Evolutionary conservation across 2,113 vertebrate species (phyloP).

Genomic region (Corapipo altera): DNA sequence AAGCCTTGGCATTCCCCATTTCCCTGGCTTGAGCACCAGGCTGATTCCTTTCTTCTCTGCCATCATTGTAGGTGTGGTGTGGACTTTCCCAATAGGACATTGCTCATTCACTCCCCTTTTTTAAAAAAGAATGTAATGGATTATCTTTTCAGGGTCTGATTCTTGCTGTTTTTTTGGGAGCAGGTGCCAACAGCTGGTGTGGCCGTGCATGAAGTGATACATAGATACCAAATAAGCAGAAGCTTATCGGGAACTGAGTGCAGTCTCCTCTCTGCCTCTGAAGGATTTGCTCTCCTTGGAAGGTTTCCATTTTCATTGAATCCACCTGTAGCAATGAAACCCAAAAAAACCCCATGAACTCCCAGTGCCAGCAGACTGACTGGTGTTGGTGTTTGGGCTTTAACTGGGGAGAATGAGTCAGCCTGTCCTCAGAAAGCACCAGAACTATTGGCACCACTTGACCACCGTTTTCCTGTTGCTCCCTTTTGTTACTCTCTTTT

Average conservation of each 20-base stretch:
- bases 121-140: background rate
- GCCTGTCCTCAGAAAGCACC: background rate
- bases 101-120: background rate
- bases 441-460: rapidly evolving
- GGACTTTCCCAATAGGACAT: background rate
- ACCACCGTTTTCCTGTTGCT: background rate
- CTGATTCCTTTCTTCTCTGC: background rate
- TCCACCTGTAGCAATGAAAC: background rate
- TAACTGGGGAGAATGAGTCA: background rate
- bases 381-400: background rate
- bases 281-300: background rate
- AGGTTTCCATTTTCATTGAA: background rate
- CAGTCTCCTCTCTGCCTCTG: background rate
- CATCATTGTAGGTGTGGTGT: background rate
- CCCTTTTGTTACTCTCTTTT: background rate
- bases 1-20: background rate
- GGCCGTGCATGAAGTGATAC: background rate
- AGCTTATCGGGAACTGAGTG: background rate
- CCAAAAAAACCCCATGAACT: background rate
- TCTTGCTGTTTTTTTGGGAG: background rate
- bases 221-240: background rate
- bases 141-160: background rate
- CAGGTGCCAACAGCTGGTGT: background rate
- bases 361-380: background rate
- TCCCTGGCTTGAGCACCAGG: background rate